Percentiles rank a stretch among this genome's conserved stretches.
These are phyloP conservation scores for Amaurobius ferox DNA, from an alignment of 2,888 invertebrate genomes.

Conservation along the genomic window DNA sequence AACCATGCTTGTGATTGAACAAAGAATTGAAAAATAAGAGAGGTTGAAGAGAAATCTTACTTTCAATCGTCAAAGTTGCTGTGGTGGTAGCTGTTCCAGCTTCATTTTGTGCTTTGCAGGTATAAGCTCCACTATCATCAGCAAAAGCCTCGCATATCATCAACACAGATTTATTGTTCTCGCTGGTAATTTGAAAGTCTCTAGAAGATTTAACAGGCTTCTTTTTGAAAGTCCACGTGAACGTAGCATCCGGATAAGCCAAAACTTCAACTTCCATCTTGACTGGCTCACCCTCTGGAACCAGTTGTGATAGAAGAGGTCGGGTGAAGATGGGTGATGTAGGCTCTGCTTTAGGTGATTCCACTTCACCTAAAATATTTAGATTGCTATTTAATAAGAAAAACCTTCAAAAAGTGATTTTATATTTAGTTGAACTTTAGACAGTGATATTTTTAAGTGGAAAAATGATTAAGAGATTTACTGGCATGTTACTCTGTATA, in stretches of 20 bases:
- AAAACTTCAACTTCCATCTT: constrained; percentile 68
- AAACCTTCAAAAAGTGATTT: too few relatives aligned
- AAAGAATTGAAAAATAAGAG: too few relatives aligned
- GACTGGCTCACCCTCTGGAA: constrained; percentile 71
- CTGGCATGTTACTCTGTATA: too few relatives aligned
- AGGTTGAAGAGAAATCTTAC: too few relatives aligned
- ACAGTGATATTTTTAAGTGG: too few relatives aligned
- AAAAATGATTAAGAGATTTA: too few relatives aligned
- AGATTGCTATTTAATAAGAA: too few relatives aligned
- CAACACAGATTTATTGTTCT: constrained; percentile 64
- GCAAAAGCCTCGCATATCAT: constrained; percentile 76
- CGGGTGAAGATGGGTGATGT: constrained; percentile 62
- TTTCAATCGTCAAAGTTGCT: constrained; percentile 73
- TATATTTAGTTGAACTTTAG: too few relatives aligned
- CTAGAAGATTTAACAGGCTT: constrained; percentile 75
- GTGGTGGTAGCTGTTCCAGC: constrained; percentile 73
- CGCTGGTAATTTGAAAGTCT: constrained; percentile 72
- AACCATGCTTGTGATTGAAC: too few relatives aligned
- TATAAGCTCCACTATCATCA: constrained; percentile 76
- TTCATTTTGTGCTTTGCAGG: constrained; percentile 75
- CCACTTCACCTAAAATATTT: constrained; percentile 64
- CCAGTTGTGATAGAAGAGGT: constrained; percentile 68
- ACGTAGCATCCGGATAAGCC: constrained; percentile 58
- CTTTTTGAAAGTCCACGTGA: constrained; percentile 76
- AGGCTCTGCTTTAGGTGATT: constrained; percentile 54